Conservation (phyloP, 2,113 vertebrate species). For the Pseudopipra pipra region DNA sequence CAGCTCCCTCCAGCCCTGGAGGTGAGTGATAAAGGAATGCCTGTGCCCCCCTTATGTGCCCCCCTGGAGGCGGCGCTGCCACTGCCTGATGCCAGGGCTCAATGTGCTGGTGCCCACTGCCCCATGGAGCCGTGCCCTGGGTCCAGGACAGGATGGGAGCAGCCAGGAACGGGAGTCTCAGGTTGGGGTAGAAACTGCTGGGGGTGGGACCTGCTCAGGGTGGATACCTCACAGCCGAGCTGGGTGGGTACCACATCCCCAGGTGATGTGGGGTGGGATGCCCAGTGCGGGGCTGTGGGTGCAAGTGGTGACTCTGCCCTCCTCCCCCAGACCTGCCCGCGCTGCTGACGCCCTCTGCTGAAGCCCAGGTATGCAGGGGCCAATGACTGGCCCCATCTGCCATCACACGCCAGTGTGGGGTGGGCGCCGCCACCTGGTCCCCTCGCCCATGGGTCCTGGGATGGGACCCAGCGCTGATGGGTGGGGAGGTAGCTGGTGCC, state of each 20-base stretch:
- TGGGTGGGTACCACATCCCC: background rate
- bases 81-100: background rate
- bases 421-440: background rate
- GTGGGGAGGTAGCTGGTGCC: accelerated
- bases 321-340: constrained; percentile 24
- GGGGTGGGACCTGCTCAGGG: background rate
- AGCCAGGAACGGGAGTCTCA: background rate
- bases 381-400: accelerated
- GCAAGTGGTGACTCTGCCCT: background rate
- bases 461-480: background rate
- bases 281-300: accelerated
- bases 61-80: background rate
- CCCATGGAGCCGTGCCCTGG: background rate
- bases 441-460: background rate
- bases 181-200: background rate
- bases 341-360: constrained; percentile 10
- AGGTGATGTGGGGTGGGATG: accelerated
- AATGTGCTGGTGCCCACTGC: background rate
- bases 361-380: constrained; percentile 56
- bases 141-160: background rate
- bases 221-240: accelerated
- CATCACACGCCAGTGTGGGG: too few relatives aligned
- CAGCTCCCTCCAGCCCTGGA: background rate
- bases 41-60: accelerated
- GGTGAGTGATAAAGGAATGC: background rate